These are phyloP conservation scores for Antigone vipio DNA, from an alignment of 2,113 vertebrate genomes.

Conservation along the genomic window DNA sequence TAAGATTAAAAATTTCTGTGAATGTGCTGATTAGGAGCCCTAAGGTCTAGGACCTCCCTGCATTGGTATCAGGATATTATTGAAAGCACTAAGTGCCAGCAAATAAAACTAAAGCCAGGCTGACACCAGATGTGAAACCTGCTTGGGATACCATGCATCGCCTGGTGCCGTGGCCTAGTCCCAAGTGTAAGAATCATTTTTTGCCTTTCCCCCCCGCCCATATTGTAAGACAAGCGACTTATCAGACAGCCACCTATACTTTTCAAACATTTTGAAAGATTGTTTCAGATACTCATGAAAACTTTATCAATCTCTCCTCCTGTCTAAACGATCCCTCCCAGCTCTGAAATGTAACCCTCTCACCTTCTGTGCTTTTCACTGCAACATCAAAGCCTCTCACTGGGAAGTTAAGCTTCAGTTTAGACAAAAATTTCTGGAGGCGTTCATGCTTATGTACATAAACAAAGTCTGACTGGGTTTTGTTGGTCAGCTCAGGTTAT, in stretches of 20 bases:
- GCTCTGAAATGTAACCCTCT: not conserved
- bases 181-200: not conserved
- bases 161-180: not conserved
- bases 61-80: not conserved
- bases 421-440: not conserved
- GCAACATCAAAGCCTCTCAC: not conserved
- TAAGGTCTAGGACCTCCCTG: not conserved
- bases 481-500: not conserved
- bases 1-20: not conserved
- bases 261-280: not conserved
- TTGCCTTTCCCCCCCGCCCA: not conserved
- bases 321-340: not conserved
- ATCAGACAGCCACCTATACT: accelerated
- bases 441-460: not conserved
- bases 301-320: not conserved
- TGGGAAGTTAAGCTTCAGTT: not conserved
- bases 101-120: not conserved
- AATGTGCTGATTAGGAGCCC: not conserved
- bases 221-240: not conserved
- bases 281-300: not conserved
- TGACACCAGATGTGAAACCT: not conserved
- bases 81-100: not conserved
- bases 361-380: slow-evolving; percentile 4
- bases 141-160: not conserved
- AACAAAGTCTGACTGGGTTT: not conserved